A percentile compares a stretch with the other conserved stretches of the same genome.
Evolutionary conservation across 2,888 invertebrate genomes (phyloP).

Genomic region (Leptinotarsa juncta): DNA sequence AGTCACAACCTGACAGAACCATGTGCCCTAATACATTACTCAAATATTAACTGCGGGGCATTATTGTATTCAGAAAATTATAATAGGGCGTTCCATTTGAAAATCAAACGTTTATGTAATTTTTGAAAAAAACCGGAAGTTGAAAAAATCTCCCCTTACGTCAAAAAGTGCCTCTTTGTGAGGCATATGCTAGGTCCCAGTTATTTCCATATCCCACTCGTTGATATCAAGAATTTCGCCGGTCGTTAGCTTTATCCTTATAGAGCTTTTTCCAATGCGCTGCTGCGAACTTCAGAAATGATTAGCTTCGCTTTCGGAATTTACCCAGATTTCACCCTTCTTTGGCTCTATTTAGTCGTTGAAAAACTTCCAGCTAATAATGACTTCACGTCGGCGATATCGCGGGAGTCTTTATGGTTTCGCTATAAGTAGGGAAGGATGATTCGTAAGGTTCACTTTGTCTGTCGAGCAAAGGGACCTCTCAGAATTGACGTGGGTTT

Average conservation of each 20-base stretch:
- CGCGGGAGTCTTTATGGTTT: background rate
- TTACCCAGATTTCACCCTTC: slow-evolving; percentile 8
- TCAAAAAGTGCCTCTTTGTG: no score
- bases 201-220: no score
- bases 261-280: background rate
- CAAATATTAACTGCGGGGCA: no score
- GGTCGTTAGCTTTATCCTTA: background rate
- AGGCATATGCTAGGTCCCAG: no score
- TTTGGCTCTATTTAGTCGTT: background rate
- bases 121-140: no score
- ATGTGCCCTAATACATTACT: no score
- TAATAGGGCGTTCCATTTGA: no score
- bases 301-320: background rate
- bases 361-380: background rate
- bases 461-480: background rate
- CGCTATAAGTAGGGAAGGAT: background rate
- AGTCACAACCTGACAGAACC: no score
- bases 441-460: background rate
- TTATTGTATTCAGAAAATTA: no score
- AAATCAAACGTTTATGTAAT: no score
- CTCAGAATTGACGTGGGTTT: background rate
- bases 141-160: no score
- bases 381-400: background rate
- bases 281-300: background rate
- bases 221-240: no score